Conservation (phyloP, 1,140 invertebrate species). For the Helicorthomorpha holstii region DNA sequence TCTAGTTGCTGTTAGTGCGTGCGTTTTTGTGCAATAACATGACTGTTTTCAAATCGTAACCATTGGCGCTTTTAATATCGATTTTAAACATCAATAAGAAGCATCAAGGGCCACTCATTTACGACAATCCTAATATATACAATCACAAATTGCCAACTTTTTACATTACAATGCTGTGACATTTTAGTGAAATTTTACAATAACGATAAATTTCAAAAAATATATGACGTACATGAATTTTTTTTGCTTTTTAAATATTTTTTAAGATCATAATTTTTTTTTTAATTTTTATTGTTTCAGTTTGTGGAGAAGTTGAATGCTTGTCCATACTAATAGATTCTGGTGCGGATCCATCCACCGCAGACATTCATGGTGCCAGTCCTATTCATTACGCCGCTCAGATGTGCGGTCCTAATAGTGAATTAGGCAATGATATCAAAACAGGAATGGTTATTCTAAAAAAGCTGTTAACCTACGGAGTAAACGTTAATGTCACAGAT, state of each 20-base stretch:
- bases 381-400: slow-evolving; percentile 95
- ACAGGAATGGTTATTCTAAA: slow-evolving; percentile 59
- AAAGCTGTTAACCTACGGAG: slow-evolving; percentile 47
- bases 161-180: too few relatives aligned
- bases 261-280: neutral
- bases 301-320: slow-evolving; percentile 75
- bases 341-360: slow-evolving; percentile 62
- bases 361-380: slow-evolving; percentile 84
- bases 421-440: slow-evolving; percentile 34
- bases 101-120: too few relatives aligned
- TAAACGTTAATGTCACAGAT: slow-evolving; percentile 67
- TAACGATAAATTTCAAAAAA: too few relatives aligned
- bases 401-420: slow-evolving; percentile 66
- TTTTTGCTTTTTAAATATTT: too few relatives aligned
- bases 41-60: too few relatives aligned
- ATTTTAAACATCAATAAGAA: too few relatives aligned
- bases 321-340: slow-evolving; percentile 64
- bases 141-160: too few relatives aligned
- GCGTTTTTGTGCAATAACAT: too few relatives aligned
- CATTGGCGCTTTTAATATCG: too few relatives aligned
- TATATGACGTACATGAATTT: too few relatives aligned
- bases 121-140: too few relatives aligned
- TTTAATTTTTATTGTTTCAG: slow-evolving; percentile 30
- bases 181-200: too few relatives aligned
- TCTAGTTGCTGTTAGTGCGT: neutral